A percentile compares a stretch with the other conserved stretches of the same genome.
These are phyloP conservation scores for Drosophila greeni DNA, from an alignment of 2,888 invertebrate species.

Conservation along the genomic window DNA sequence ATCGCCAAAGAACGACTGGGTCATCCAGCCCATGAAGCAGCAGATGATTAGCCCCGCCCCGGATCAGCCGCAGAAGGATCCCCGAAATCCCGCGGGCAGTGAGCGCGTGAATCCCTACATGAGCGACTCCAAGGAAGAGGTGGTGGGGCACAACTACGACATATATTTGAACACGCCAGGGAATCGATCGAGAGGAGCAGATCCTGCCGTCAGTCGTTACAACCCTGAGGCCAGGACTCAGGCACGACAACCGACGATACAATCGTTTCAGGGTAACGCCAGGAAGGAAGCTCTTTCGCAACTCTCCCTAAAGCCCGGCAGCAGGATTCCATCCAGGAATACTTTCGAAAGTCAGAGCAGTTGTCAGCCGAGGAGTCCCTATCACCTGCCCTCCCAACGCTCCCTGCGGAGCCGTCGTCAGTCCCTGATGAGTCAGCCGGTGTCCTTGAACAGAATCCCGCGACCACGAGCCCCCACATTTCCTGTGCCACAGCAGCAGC, in stretches of 20 bases:
- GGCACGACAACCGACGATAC: neutral
- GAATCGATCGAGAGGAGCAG: neutral
- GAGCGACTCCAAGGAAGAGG: neutral
- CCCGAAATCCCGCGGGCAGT: neutral
- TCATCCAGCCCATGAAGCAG: constrained; percentile 7
- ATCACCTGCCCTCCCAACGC: neutral
- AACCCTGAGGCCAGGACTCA: neutral
- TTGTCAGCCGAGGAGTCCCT: neutral
- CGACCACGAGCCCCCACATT: neutral
- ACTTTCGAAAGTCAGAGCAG: neutral
- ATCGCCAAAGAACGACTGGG: neutral
- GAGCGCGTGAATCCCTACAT: neutral
- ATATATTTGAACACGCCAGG: neutral
- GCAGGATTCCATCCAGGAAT: neutral
- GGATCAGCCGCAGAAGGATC: neutral
- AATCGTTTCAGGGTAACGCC: too few species aligned
- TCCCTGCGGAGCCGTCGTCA: neutral
- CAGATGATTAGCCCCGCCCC: neutral
- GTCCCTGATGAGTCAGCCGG: neutral
- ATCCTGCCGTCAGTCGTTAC: neutral
- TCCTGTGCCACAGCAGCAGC: neutral
- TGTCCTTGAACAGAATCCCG: constrained; percentile 6
- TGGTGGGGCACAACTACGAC: neutral
- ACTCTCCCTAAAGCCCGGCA: neutral
- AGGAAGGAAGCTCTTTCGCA: neutral